These are phyloP conservation scores for Paracanthobrama guichenoti DNA, from an alignment of 2,113 vertebrate species.

Conservation along the genomic window DNA sequence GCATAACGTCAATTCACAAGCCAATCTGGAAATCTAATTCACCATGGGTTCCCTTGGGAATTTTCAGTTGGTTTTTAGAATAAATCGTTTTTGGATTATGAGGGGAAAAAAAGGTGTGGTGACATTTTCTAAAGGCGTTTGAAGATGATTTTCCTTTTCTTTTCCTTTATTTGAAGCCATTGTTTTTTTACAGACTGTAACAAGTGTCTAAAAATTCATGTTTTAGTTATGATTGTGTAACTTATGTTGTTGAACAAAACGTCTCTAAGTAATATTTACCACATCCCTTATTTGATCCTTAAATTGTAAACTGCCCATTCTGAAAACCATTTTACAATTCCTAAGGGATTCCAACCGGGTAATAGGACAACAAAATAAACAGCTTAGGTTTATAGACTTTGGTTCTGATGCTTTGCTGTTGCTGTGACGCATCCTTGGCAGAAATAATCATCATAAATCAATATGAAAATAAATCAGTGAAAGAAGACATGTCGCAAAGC, in stretches of 20 bases:
- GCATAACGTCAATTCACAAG: not conserved
- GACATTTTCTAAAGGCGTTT: not conserved
- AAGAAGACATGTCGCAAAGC: not conserved
- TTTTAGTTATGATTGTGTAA: too few species aligned
- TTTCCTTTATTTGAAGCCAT: not conserved
- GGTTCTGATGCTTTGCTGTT: not conserved
- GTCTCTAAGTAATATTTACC: not conserved
- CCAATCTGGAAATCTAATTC: not conserved
- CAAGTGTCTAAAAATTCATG: too few species aligned
- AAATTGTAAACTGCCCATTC: not conserved
- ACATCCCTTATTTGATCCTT: not conserved
- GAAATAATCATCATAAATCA: slow-evolving; percentile 1
- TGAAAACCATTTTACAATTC: not conserved
- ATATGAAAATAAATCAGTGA: not conserved
- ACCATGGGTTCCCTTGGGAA: not conserved
- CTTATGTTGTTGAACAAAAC: not conserved
- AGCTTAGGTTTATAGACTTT: not conserved
- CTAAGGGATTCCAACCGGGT: not conserved
- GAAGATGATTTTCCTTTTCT: not conserved
- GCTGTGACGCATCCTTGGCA: not conserved
- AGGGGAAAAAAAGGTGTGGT: not conserved
- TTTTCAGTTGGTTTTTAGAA: not conserved
- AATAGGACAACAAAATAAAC: not conserved
- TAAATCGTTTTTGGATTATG: not conserved
- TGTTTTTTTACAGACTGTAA: too few species aligned